Evolutionary conservation across 2,797 vertebrate species (phyloP), one percentile per base, ranked within the genome.

Genomic region (Mormyrus hasselquistii): DNA sequence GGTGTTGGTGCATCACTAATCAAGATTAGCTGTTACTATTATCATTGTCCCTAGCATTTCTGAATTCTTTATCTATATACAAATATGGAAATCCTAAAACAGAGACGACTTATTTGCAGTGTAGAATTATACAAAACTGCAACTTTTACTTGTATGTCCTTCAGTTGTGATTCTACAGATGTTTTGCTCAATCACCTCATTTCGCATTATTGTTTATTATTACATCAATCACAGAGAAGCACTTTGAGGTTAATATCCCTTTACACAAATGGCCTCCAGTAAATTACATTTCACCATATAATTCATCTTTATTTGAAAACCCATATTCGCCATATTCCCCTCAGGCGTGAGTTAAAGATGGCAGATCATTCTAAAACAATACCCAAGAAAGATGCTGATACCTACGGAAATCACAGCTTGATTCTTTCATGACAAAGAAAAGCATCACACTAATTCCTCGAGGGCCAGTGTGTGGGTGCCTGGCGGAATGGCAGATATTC

Each of bases 401-500:
- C 7, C 76, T 22, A 82, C 0, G 6, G 41, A 82, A 82, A 47
- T 82, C 44, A 82, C 16, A 82, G 19, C 22, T n/a, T 8, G 41
- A n/a, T 82, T 22, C 41, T 22, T 82, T 41, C 14, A 38, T 47
- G 19, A 82, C 41, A 47, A 53, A 53, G 22, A 86, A 38, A 86
- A 53, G 25, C 22, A 55, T 55, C 49, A 16, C n/a, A 8, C 16
- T 34, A 34, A 53, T 52, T 62, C 41, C 55, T 57, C 57, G 44
- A 62, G 79, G 55, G 47, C 57, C 59, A 38, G 22, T 41, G 88
- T 86, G 83, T 89, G 88, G 88, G 88, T 22, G 59, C 19, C 38
- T 3, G 44, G 19, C 14, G 22, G 88, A 89, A 89, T 89, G 88
- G 9, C 22, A 86, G 73, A 62, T 47, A 85, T 86, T 89, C 57